Evolutionary conservation across 2,797 vertebrate genomes (phyloP), one percentile per base, ranked within the genome.

Genomic region (Pampus argenteus): DNA sequence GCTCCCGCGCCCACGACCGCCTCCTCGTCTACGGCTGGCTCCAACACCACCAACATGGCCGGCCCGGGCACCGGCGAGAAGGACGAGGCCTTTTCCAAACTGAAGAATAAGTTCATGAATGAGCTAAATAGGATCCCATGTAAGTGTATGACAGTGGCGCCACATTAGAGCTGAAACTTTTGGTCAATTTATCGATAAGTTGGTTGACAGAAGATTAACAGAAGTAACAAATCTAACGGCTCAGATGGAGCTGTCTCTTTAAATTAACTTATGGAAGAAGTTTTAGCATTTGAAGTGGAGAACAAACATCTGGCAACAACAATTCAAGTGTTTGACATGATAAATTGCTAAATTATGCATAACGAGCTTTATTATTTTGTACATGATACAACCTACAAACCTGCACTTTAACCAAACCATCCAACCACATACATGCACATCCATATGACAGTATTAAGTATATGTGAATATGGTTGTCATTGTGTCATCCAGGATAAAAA

Each of bases 31-130:
- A 88, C 89, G 4, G 74, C 92, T 36, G 90, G 90, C 45, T 90
- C 91, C 83, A 99, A 99, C 78, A 94, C 93, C 91, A 98, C 98
- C 0, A 96, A 95, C 82, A 85, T 95, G 47, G 91, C 93, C 22
- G 94, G 95, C 52, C 92, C 94, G 0, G 96, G 95, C 67, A 90
- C 90, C 59, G 88, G 84, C 0, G 95, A 95, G 76, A 97, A 98
- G 90, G 96, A 99, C 74, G 96, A 99, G 88, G 93, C 90, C 63
- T 98, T 99, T 89, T 98, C 98, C 52, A 98, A 99, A 84, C 88
- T 99, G 82, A 99, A 97, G 95, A 92, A 98, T 91, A 99, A 98
- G 92, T 99, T 99, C 93, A 99, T 99, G 98, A 99, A 99, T 49
- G 96, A 98, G 88, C 93, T 99, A 78, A 96, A 97, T 93, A 99